Percentiles rank a stretch among this genome's conserved stretches.
These are phyloP conservation scores for Perognathus longimembris DNA, from an alignment of 2,113 vertebrate genomes.

Conservation along the genomic window DNA sequence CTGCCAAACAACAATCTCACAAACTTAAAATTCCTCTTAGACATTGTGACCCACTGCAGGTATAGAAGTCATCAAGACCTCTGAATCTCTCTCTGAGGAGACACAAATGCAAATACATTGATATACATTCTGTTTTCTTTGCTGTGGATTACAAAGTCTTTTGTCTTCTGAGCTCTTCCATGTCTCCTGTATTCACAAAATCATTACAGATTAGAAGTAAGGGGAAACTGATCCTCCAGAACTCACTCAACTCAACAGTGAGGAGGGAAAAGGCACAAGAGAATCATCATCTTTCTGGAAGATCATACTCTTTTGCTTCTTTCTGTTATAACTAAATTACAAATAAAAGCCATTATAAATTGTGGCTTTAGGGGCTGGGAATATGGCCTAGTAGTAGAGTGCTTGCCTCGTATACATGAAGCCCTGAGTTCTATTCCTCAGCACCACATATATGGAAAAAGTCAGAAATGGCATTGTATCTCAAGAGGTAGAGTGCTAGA, in stretches of 20 bases:
- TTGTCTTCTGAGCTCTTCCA: background rate
- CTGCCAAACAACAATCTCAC: background rate
- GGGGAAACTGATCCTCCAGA: background rate
- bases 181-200: background rate
- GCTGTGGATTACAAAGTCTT: background rate
- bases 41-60: accelerated
- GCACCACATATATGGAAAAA: too few relatives aligned
- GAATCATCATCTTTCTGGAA: background rate
- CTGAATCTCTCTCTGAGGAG: background rate
- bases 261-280: background rate
- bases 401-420: too few relatives aligned
- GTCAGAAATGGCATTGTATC: too few relatives aligned
- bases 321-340: background rate
- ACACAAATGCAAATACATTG: background rate
- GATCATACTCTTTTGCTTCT: background rate
- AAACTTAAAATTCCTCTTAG: background rate
- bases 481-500: too few relatives aligned
- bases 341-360: background rate
- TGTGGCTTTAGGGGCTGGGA: background rate
- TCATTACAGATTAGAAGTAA: background rate
- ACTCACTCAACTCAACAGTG: background rate
- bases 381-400: too few relatives aligned
- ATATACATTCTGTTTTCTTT: background rate
- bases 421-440: too few relatives aligned
- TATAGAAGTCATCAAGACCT: accelerated